Conservation (phyloP, 2,113 vertebrate species). For the Elaphurus davidianus region DNA sequence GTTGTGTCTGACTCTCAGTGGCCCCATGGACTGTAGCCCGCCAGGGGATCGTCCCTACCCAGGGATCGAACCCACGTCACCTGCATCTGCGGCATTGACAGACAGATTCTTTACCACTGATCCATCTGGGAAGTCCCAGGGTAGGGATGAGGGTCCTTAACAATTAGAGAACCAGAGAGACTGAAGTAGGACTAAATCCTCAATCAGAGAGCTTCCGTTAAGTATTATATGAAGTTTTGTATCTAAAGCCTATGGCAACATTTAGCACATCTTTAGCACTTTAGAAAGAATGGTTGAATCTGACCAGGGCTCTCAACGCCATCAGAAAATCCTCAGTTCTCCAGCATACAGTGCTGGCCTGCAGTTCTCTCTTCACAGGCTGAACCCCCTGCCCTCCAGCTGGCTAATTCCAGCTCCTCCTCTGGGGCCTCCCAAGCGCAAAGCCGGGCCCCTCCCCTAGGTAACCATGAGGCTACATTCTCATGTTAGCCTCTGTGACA, state of each 20-base stretch:
- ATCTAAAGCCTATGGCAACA: background rate
- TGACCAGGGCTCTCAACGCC: background rate
- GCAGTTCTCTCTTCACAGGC: background rate
- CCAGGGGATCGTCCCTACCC: background rate
- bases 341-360: background rate
- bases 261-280: background rate
- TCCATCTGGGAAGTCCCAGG: background rate
- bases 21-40: background rate
- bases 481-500: background rate
- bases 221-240: background rate
- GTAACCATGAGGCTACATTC: background rate
- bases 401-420: background rate
- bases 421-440: background rate
- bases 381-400: background rate
- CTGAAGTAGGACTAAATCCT: background rate
- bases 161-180: background rate
- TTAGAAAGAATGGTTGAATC: background rate
- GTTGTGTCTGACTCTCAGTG: background rate
- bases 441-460: fast-evolving
- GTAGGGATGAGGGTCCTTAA: background rate
- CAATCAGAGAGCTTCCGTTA: background rate
- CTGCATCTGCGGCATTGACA: background rate
- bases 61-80: background rate
- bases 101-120: background rate
- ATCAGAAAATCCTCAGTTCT: background rate